A percentile compares a stretch with the other conserved stretches of the same genome.
These are phyloP conservation scores for Talpa occidentalis DNA, from an alignment of 2,113 vertebrate species.

Conservation along the genomic window DNA sequence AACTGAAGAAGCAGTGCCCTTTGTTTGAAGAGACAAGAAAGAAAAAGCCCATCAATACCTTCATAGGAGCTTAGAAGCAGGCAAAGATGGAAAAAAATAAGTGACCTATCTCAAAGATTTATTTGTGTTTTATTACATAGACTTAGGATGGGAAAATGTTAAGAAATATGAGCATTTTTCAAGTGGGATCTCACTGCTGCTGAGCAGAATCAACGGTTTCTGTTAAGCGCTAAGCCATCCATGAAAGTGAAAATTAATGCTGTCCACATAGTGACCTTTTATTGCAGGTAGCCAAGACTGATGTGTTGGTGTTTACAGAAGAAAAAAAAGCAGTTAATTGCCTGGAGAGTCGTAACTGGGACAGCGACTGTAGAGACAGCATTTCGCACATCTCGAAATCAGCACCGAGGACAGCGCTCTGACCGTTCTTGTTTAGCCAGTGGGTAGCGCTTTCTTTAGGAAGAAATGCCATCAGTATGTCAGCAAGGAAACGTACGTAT, in stretches of 20 bases:
- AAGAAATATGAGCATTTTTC: slow-evolving; percentile 43
- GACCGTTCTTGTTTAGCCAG: fast-evolving
- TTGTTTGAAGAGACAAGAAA: slow-evolving; percentile 61
- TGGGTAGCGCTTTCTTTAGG: background rate
- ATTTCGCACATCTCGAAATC: slow-evolving; percentile 71
- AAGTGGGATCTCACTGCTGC: slow-evolving; percentile 9
- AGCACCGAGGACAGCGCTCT: slow-evolving; percentile 90
- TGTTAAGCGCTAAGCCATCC: slow-evolving; percentile 68
- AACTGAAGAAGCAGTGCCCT: slow-evolving; percentile 51
- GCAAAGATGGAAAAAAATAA: background rate
- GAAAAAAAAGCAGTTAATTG: slow-evolving; percentile 67
- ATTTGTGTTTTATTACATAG: slow-evolving; percentile 31
- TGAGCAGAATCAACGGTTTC: slow-evolving; percentile 63
- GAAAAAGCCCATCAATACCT: slow-evolving; percentile 50
- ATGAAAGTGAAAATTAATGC: slow-evolving; percentile 65
- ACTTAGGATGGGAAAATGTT: slow-evolving; percentile 54
- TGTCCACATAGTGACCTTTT: slow-evolving; percentile 57
- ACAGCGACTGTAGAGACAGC: background rate
- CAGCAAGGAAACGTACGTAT: background rate
- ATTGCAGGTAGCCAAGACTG: slow-evolving; percentile 59
- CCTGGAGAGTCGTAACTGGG: slow-evolving; percentile 69
- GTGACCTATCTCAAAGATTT: slow-evolving; percentile 60
- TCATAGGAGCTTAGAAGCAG: slow-evolving; percentile 7
- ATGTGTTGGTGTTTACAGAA: slow-evolving; percentile 26
- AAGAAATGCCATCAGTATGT: background rate